Evolutionary conservation across 2,888 invertebrate species (phyloP).

Genomic region (Drosophila greeni): DNA sequence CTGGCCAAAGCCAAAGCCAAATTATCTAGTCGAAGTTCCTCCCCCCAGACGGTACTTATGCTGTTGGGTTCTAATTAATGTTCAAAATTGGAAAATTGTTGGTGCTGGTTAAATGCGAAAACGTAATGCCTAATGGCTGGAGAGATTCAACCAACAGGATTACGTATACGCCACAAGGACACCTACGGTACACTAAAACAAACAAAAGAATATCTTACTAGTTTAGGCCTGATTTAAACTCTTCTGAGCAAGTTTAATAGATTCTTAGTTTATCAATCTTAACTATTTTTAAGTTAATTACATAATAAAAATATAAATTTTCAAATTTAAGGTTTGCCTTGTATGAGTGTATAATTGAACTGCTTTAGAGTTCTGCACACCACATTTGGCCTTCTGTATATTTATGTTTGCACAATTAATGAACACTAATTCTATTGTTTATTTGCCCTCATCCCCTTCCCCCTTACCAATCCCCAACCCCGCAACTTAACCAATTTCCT

Average conservation of each 20-base stretch:
- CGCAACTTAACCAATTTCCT: conserved; percentile 51
- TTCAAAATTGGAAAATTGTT: conserved; percentile 53
- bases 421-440: conserved; percentile 56
- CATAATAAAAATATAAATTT: not conserved
- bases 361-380: conserved; percentile 5
- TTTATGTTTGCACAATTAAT: conserved; percentile 60
- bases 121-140: conserved; percentile 44
- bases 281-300: not conserved
- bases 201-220: too few relatives aligned
- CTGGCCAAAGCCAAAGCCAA: conserved; percentile 29
- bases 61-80: conserved; percentile 59
- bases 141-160: conserved; percentile 60
- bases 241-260: too few relatives aligned
- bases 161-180: conserved; percentile 58
- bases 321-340: not conserved
- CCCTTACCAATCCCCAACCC: not conserved
- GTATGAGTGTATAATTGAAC: not conserved
- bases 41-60: conserved; percentile 13
- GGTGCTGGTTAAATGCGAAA: conserved; percentile 33
- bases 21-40: conserved; percentile 1
- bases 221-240: too few relatives aligned
- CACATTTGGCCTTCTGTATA: conserved; percentile 26
- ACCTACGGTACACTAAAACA: not conserved
- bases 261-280: too few relatives aligned
- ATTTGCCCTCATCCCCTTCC: conserved; percentile 19